phyloP scores from a whole-genome alignment of 92 coral and sea anemone genomes.

The Actinernus sp. region DNA sequence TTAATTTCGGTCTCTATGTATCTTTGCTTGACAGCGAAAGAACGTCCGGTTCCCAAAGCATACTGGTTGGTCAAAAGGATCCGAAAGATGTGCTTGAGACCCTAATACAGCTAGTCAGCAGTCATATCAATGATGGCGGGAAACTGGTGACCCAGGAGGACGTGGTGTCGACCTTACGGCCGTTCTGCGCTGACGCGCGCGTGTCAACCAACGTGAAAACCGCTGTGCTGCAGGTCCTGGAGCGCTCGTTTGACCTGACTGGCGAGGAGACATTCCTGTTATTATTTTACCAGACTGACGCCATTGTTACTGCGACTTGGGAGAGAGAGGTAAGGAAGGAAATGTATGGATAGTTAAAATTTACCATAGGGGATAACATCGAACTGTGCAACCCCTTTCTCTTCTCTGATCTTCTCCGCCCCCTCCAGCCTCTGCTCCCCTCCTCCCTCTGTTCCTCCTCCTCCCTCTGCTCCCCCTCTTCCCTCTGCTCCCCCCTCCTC shows the following conservation, averaged over 20 bases:
- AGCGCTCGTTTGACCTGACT: constrained; percentile 78
- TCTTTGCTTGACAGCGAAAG: too few species aligned
- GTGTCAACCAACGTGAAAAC: constrained; percentile 83
- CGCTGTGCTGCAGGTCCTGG: constrained; percentile 76
- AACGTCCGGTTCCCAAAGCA: too few species aligned
- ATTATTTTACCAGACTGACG: constrained; percentile 89
- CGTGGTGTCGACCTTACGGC: constrained; percentile 70
- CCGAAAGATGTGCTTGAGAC: constrained; percentile 61
- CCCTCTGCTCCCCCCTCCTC: too few species aligned
- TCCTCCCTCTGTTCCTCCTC: too few species aligned
- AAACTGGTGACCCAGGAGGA: constrained; percentile 83
- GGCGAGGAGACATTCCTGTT: constrained; percentile 91
- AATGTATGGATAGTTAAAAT: too few species aligned
- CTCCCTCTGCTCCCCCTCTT: too few species aligned
- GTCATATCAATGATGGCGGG: constrained; percentile 69
- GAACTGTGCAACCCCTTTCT: too few species aligned
- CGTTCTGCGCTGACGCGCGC: constrained; percentile 89
- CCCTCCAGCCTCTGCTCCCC: too few species aligned
- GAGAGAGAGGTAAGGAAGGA: constrained; percentile 84
- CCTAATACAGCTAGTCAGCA: constrained; percentile 55
- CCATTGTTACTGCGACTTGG: constrained; percentile 87
- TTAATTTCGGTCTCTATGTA: too few species aligned
- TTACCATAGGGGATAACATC: too few species aligned
- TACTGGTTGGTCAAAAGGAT: too few species aligned
- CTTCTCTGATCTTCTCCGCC: too few species aligned